Evolutionary conservation across 2,888 invertebrate genomes (phyloP).

Genomic region (Ectobius pallidus): DNA sequence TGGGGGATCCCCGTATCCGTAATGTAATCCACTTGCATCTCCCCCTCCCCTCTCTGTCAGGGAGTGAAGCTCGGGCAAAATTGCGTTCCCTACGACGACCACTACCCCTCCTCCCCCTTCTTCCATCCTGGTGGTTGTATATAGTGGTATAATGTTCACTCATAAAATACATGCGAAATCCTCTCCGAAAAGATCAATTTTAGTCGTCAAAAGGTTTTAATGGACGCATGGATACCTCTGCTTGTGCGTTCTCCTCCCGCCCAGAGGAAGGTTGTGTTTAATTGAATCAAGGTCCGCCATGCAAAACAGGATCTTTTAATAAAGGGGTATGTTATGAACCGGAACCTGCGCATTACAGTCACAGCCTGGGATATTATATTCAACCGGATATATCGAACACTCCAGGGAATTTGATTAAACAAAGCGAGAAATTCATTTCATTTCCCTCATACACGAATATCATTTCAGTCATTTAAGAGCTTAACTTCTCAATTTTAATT

Average conservation of each 20-base stretch:
- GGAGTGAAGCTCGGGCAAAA: neutral
- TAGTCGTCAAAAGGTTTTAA: slow-evolving; percentile 34
- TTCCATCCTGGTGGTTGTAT: neutral
- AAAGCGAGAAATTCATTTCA: too few species aligned
- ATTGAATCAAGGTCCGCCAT: slow-evolving; percentile 21
- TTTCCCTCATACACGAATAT: too few species aligned
- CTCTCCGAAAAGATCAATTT: slow-evolving; percentile 34
- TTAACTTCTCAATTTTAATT: too few species aligned
- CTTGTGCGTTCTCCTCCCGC: neutral
- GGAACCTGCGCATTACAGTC: neutral
- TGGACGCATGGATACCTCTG: slow-evolving; percentile 32
- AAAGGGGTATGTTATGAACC: slow-evolving; percentile 3
- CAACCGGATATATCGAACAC: too few species aligned
- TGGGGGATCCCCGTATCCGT: neutral
- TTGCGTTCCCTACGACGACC: slow-evolving; percentile 24
- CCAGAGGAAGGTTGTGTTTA: neutral
- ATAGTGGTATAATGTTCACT: slow-evolving; percentile 28
- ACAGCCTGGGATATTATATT: too few species aligned
- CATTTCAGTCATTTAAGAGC: too few species aligned
- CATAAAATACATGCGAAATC: slow-evolving; percentile 27
- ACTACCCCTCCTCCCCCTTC: neutral
- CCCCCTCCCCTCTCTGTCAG: slow-evolving; percentile 12
- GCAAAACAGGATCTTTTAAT: slow-evolving; percentile 9
- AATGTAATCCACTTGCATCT: slow-evolving; percentile 35
- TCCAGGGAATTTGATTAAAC: too few species aligned